phyloP scores from a whole-genome alignment of 2,888 invertebrate genomes.

The Drosophila acutilabella region DNA sequence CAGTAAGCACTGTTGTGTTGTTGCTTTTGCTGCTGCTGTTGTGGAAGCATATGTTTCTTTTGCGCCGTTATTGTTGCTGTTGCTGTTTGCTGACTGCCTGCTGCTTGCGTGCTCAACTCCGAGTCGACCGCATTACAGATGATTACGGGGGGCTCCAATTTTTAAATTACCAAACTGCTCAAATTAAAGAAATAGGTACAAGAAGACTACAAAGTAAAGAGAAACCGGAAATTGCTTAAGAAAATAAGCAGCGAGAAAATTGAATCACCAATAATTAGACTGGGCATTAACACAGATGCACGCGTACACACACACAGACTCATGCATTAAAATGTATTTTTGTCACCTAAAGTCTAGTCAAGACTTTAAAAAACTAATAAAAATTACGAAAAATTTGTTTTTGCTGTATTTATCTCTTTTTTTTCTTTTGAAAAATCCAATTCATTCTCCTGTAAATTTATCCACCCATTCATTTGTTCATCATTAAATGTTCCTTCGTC shows the following conservation, averaged over 20 bases:
- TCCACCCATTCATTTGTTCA: not conserved
- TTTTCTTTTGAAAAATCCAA: no score
- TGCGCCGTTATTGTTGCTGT: slow-evolving; percentile 31
- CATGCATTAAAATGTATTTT: not conserved
- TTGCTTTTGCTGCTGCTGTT: slow-evolving; percentile 38
- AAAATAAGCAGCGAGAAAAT: slow-evolving; percentile 51
- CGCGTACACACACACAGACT: no score
- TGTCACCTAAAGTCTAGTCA: not conserved
- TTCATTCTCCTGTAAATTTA: no score
- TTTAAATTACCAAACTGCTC: slow-evolving; percentile 77
- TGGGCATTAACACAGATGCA: slow-evolving; percentile 9
- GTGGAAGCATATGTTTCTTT: slow-evolving; percentile 73
- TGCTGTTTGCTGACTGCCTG: slow-evolving; percentile 43
- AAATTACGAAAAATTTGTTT: no score
- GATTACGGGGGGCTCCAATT: slow-evolving; percentile 72
- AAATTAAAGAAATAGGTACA: slow-evolving; percentile 69
- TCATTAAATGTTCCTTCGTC: not conserved
- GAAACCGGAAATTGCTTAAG: slow-evolving; percentile 68
- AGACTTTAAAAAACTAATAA: not conserved
- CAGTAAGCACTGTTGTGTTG: slow-evolving; percentile 24
- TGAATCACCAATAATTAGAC: slow-evolving; percentile 61
- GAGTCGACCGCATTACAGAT: slow-evolving; percentile 75
- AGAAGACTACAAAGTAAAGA: slow-evolving; percentile 16
- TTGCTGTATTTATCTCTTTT: no score
- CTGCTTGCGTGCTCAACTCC: slow-evolving; percentile 69